These are phyloP conservation scores for Nematolebias whitei DNA, from an alignment of 2,113 vertebrate species.

Conservation along the genomic window DNA sequence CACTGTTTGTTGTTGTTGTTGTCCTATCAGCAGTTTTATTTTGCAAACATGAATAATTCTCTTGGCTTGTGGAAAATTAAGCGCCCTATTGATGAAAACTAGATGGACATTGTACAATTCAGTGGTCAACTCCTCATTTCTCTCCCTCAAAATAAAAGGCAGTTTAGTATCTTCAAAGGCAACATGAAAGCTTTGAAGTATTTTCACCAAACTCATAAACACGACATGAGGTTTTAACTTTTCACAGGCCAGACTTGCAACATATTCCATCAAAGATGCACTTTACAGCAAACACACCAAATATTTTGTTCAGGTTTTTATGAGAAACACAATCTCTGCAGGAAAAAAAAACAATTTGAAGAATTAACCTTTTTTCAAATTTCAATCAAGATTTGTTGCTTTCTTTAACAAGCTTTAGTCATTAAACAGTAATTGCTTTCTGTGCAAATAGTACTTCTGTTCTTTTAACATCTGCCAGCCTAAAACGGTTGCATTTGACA, in stretches of 20 bases:
- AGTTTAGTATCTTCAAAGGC: conserved; percentile 39
- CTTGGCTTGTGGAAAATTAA: conserved; percentile 42
- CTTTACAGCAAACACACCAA: neutral
- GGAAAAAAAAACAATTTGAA: neutral
- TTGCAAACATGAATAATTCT: conserved; percentile 51
- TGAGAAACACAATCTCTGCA: neutral
- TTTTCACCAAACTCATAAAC: conserved; percentile 42
- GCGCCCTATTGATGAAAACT: conserved; percentile 52
- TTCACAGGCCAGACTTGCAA: conserved; percentile 12
- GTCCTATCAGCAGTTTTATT: conserved; percentile 44
- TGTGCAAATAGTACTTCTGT: neutral
- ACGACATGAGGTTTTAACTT: conserved; percentile 27
- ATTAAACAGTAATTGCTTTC: neutral
- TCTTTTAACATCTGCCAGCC: neutral
- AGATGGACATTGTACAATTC: conserved; percentile 49
- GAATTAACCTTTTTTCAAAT: neutral
- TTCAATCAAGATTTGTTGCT: neutral
- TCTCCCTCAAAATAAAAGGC: conserved; percentile 11
- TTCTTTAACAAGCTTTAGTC: neutral
- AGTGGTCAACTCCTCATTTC: neutral
- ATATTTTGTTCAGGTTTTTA: neutral
- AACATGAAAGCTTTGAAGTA: conserved; percentile 46
- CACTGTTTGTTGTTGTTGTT: conserved; percentile 32
- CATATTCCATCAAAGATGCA: neutral
- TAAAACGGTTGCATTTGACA: neutral